Evolutionary conservation across 2,797 vertebrate genomes (phyloP).

Genomic region (Cygnus olor): DNA sequence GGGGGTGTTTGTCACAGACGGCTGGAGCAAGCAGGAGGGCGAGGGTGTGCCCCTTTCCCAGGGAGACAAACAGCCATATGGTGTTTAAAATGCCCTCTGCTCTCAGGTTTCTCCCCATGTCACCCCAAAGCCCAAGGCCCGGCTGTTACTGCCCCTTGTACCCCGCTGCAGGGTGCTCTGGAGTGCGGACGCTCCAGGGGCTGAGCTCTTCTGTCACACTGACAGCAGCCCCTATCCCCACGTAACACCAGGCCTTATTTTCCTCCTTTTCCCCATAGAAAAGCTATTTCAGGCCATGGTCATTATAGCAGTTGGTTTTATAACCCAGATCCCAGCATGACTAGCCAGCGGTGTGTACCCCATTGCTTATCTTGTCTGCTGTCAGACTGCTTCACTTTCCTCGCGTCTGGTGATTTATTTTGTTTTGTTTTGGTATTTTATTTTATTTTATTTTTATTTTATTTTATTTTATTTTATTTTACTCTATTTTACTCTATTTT

Average conservation of each 20-base stretch:
- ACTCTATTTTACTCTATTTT: not conserved
- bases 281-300: not conserved
- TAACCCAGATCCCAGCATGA: not conserved
- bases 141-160: not conserved
- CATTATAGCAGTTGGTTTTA: not conserved
- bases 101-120: not conserved
- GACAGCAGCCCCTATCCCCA: not conserved
- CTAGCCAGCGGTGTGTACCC: rapidly evolving
- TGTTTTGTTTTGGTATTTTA: not conserved
- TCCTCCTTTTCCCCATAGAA: not conserved
- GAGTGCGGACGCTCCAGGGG: not conserved
- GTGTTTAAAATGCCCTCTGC: not conserved
- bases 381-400: not conserved
- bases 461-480: not conserved
- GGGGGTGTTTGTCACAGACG: not conserved
- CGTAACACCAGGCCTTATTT: not conserved
- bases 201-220: not conserved
- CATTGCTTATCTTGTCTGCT: not conserved
- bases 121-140: not conserved
- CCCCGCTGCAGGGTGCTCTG: not conserved
- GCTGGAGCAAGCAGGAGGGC: too few relatives aligned
- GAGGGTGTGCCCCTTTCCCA: not conserved
- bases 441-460: not conserved
- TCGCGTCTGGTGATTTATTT: not conserved
- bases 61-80: not conserved